These are phyloP conservation scores for Mythimna lalbum DNA, from an alignment of 2,888 invertebrate species.

Conservation along the genomic window DNA sequence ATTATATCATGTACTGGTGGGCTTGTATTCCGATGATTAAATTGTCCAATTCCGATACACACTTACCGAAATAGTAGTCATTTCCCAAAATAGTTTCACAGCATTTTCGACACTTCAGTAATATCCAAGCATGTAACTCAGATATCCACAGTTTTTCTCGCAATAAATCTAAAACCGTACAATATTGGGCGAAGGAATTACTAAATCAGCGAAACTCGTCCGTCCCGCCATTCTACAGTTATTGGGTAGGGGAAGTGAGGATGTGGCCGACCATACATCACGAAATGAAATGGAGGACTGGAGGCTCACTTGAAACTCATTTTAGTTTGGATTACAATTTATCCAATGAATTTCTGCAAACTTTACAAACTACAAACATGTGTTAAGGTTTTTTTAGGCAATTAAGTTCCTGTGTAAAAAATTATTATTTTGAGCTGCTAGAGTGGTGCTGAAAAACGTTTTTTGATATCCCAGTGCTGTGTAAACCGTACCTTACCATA, in stretches of 20 bases:
- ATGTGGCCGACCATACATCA: conserved; percentile 21
- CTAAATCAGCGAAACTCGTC: conserved; percentile 39
- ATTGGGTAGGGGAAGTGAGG: conserved; percentile 29
- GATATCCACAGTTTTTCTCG: conserved; percentile 1
- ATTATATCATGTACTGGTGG: no score
- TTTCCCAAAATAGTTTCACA: neutral
- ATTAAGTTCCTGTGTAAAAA: no score
- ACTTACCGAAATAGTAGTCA: neutral
- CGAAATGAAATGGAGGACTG: conserved; percentile 3
- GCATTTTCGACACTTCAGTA: neutral
- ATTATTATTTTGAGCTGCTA: no score
- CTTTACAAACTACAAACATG: no score
- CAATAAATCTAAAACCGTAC: conserved; percentile 40
- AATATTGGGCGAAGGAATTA: conserved; percentile 39
- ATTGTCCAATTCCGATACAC: no score
- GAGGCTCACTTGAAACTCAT: no score
- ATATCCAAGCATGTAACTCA: neutral
- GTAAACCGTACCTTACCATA: no score
- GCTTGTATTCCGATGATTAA: no score
- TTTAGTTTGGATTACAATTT: neutral
- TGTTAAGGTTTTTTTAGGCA: no score
- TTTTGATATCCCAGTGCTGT: no score
- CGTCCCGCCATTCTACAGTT: conserved; percentile 17
- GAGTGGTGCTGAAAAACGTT: no score
- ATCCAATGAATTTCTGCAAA: neutral